Conservation (phyloP, 2,113 vertebrate genomes). For the Syrrhaptes paradoxus region DNA sequence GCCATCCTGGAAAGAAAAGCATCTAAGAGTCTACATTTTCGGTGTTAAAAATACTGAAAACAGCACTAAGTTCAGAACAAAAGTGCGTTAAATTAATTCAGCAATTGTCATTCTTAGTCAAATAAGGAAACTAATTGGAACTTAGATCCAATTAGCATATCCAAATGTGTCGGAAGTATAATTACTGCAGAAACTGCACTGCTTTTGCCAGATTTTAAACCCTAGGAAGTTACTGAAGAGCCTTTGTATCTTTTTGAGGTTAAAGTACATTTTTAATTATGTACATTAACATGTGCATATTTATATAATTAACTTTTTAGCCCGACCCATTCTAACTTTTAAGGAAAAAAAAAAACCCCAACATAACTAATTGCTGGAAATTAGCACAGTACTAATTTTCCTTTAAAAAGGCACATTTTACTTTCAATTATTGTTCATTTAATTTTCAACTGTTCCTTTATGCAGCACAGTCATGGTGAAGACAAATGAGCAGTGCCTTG, state of each 20-base stretch:
- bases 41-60: slow-evolving; percentile 25
- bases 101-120: slow-evolving; percentile 68
- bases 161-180: slow-evolving; percentile 63
- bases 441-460: slow-evolving; percentile 42
- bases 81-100: slow-evolving; percentile 65
- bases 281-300: slow-evolving; percentile 24
- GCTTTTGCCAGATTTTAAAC: slow-evolving; percentile 58
- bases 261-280: slow-evolving; percentile 52
- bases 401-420: neutral
- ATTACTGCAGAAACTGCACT: slow-evolving; percentile 59
- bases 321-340: neutral
- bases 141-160: slow-evolving; percentile 72
- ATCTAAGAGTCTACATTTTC: neutral
- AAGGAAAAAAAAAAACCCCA: neutral
- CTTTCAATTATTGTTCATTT: slow-evolving; percentile 14
- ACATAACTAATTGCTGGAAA: neutral
- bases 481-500: neutral
- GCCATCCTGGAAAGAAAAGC: neutral
- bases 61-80: slow-evolving; percentile 27
- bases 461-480: neutral
- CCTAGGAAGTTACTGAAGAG: slow-evolving; percentile 44
- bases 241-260: slow-evolving; percentile 52
- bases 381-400: neutral
- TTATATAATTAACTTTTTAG: slow-evolving; percentile 52
- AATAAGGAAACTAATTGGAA: slow-evolving; percentile 75